phyloP scores from a whole-genome alignment of 2,888 invertebrate genomes.

The Cantharis rustica region DNA sequence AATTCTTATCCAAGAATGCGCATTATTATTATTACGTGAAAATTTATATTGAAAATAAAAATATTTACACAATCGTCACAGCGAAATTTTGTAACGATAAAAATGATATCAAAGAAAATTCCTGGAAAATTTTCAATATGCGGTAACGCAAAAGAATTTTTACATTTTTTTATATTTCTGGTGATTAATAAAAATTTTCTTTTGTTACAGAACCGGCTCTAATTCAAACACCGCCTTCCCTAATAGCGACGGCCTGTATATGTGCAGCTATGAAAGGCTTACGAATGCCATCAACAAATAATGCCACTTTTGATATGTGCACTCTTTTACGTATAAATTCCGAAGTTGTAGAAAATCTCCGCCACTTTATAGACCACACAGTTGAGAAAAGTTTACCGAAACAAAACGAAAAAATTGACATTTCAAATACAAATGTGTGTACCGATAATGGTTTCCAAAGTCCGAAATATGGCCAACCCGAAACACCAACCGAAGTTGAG shows the following conservation, averaged over 20 bases:
- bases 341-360: slow-evolving; percentile 61
- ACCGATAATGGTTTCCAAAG: slow-evolving; percentile 42
- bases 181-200: slow-evolving; percentile 4
- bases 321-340: slow-evolving; percentile 59
- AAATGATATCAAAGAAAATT: not conserved
- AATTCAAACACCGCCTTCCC: slow-evolving; percentile 70
- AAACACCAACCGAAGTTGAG: slow-evolving; percentile 56
- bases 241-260: slow-evolving; percentile 73
- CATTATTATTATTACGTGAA: not conserved
- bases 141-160: not conserved
- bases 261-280: slow-evolving; percentile 70
- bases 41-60: not conserved
- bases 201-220: slow-evolving; percentile 71
- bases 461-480: slow-evolving; percentile 53
- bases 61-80: not conserved
- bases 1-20: not conserved
- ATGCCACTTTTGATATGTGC: slow-evolving; percentile 53
- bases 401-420: slow-evolving; percentile 37
- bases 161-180: not conserved
- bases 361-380: slow-evolving; percentile 64
- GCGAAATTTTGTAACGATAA: not conserved
- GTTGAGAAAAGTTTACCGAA: slow-evolving; percentile 57
- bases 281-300: slow-evolving; percentile 55
- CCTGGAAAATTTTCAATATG: not conserved
- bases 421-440: slow-evolving; percentile 30